Evolutionary conservation across 2,888 invertebrate genomes (phyloP).

Genomic region (Hirtodrosophila duncani): DNA sequence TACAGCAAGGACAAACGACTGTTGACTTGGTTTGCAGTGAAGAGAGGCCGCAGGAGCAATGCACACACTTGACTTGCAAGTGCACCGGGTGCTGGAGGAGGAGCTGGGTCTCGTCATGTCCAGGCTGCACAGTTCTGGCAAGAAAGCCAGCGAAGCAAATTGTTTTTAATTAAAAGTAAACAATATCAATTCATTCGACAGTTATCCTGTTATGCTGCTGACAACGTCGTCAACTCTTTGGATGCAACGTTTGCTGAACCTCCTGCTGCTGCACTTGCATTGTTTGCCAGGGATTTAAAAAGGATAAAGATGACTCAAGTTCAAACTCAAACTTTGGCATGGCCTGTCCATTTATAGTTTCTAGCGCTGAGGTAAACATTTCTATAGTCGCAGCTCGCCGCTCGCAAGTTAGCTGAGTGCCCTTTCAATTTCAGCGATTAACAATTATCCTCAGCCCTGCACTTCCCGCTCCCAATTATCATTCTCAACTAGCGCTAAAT

Average conservation of each 20-base stretch:
- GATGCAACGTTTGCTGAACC: slow-evolving; percentile 5
- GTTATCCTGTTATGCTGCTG: slow-evolving; percentile 68
- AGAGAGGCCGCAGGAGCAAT: no score
- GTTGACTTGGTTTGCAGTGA: background rate
- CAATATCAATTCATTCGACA: slow-evolving; percentile 72
- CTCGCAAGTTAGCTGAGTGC: slow-evolving; percentile 5
- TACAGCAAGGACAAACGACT: background rate
- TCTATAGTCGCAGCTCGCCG: background rate
- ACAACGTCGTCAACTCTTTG: slow-evolving; percentile 30
- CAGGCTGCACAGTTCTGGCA: no score
- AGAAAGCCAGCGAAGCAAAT: slow-evolving; percentile 69
- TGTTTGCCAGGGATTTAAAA: slow-evolving; percentile 53
- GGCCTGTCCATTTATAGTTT: slow-evolving; percentile 45
- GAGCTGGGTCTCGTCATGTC: slow-evolving; percentile 20
- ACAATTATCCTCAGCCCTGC: slow-evolving; percentile 51
- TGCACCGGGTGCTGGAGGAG: slow-evolving; percentile 23
- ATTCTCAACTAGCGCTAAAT: slow-evolving; percentile 24
- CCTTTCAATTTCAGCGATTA: slow-evolving; percentile 42
- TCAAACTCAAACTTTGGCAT: slow-evolving; percentile 23
- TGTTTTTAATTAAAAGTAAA: slow-evolving; percentile 72
- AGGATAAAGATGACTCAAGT: slow-evolving; percentile 28
- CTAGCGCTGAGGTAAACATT: slow-evolving; percentile 38
- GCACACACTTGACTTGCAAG: slow-evolving; percentile 7
- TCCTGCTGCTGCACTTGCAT: slow-evolving; percentile 33
- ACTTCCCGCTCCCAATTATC: no score